These are phyloP conservation scores for Myrmophylax atrothorax DNA, from an alignment of 2,113 vertebrate genomes.

Conservation along the genomic window DNA sequence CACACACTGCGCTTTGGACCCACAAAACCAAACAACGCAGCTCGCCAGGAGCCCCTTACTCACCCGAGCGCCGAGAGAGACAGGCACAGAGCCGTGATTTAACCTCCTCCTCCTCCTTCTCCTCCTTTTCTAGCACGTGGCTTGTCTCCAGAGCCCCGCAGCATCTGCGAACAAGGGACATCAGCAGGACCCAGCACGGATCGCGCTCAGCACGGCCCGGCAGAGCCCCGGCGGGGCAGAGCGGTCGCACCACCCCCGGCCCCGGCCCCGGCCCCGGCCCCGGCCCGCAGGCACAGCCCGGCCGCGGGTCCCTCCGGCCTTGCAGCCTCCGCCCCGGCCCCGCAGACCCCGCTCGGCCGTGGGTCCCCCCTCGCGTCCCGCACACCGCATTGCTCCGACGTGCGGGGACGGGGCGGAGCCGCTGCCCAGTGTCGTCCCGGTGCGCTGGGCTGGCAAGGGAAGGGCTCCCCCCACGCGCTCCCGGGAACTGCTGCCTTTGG, in stretches of 20 bases:
- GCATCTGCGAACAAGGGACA: neutral
- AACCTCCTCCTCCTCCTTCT: neutral
- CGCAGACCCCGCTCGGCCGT: rapidly evolving
- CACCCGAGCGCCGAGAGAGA: neutral
- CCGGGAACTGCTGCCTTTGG: rapidly evolving
- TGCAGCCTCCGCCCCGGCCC: too few relatives aligned
- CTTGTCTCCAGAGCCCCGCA: neutral
- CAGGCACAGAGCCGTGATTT: neutral
- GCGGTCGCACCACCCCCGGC: too few relatives aligned
- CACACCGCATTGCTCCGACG: rapidly evolving
- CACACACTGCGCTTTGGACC: neutral
- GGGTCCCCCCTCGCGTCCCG: neutral
- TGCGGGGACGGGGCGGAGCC: neutral
- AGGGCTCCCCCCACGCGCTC: too few relatives aligned
- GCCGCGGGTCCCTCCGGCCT: rapidly evolving
- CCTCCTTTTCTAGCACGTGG: neutral
- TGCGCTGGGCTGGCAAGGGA: rapidly evolving
- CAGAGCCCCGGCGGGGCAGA: neutral
- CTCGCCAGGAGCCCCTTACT: neutral
- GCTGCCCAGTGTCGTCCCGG: rapidly evolving
- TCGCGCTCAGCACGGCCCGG: too few relatives aligned
- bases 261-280: too few relatives aligned
- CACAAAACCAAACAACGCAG: neutral
- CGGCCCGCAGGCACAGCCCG: neutral
- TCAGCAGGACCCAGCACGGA: neutral